Evolutionary conservation across 2,113 vertebrate genomes (phyloP).

Genomic region (Gymnobelideus leadbeateri): DNA sequence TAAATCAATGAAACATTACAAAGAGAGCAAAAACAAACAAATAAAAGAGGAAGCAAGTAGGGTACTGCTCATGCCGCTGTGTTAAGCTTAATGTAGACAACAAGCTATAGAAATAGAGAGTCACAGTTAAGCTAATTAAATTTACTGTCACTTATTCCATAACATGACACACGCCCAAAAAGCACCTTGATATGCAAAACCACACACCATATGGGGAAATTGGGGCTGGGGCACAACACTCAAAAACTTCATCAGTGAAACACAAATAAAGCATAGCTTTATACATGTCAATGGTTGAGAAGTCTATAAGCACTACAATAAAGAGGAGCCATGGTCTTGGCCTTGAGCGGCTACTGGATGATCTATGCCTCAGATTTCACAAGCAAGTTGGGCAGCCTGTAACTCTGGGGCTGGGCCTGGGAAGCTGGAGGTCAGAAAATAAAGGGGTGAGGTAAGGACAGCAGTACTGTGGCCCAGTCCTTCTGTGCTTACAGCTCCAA

Average conservation of each 20-base stretch:
- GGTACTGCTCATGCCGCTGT: neutral
- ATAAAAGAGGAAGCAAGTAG: neutral
- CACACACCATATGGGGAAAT: neutral
- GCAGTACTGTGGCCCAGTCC: neutral
- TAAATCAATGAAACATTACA: neutral
- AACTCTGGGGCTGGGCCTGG: neutral
- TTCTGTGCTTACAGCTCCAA: neutral
- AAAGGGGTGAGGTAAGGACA: neutral
- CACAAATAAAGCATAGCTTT: neutral
- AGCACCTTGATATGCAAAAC: neutral
- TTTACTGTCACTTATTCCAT: slow-evolving; percentile 45
- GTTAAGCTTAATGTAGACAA: neutral
- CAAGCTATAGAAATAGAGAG: neutral
- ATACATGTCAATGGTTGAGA: neutral
- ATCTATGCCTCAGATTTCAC: neutral
- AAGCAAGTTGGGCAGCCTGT: neutral
- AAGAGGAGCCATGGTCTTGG: neutral
- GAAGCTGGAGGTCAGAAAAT: neutral
- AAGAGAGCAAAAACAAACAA: neutral
- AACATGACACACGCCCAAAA: neutral
- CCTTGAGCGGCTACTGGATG: neutral
- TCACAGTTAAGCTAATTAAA: neutral
- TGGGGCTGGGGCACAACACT: neutral
- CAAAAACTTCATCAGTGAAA: neutral
- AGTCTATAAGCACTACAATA: neutral